Conservation (phyloP, 2,888 invertebrate species). For the Drosophila fungiperda region DNA sequence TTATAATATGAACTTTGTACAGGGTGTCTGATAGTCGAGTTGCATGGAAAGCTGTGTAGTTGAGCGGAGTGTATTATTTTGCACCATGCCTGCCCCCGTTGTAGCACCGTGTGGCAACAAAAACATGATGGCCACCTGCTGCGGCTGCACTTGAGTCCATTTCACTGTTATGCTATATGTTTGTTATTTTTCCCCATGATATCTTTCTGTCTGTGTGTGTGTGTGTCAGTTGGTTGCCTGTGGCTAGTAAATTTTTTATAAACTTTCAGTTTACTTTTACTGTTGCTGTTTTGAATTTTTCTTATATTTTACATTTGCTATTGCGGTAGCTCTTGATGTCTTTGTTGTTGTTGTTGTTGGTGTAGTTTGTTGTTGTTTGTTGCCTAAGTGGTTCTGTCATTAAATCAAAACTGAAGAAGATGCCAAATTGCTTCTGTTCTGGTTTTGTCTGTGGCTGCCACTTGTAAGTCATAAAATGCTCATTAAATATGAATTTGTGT, state of each 20-base stretch:
- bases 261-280: conserved; percentile 63
- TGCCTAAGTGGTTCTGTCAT: conserved; percentile 42
- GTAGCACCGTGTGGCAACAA: conserved; percentile 44
- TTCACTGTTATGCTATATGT: conserved; percentile 63
- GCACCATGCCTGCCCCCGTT: background rate
- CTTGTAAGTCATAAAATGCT: conserved; percentile 49
- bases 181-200: conserved; percentile 51
- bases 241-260: conserved; percentile 72
- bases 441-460: background rate
- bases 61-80: conserved; percentile 17
- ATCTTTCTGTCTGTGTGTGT: conserved; percentile 4
- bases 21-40: conserved; percentile 6
- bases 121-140: conserved; percentile 76
- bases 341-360: background rate
- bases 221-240: conserved; percentile 31
- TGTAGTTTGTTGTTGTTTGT: conserved; percentile 23
- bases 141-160: conserved; percentile 79
- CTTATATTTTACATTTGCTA: conserved; percentile 16
- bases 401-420: conserved; percentile 34
- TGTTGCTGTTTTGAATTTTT: conserved; percentile 36
- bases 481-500: conserved; percentile 34
- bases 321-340: background rate
- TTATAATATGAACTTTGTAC: background rate
- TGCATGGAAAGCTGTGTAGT: background rate
- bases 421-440: conserved; percentile 6